Conservation (phyloP, 2,113 vertebrate species). For the Ceyx cyanopectus region DNA sequence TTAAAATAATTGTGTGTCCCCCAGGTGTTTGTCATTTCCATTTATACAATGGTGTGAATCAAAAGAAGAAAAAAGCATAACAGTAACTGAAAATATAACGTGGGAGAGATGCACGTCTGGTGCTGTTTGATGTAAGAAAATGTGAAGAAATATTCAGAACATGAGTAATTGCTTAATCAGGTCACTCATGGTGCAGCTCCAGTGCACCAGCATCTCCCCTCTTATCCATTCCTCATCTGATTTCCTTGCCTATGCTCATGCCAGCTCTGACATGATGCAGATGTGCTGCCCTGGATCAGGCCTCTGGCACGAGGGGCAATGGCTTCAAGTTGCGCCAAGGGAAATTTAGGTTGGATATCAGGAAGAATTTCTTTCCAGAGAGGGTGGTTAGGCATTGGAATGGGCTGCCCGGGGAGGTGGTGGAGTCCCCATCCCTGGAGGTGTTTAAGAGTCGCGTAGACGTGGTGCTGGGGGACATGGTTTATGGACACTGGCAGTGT, state of each 20-base stretch:
- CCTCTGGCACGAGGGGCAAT: too few relatives aligned
- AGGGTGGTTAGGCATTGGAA: too few relatives aligned
- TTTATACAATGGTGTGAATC: not conserved
- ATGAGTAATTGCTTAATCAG: not conserved
- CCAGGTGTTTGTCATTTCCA: not conserved
- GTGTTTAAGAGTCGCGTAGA: too few relatives aligned
- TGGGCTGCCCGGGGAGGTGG: too few relatives aligned
- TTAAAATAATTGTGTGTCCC: not conserved
- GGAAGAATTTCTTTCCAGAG: too few relatives aligned
- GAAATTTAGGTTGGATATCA: too few relatives aligned
- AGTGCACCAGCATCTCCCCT: not conserved
- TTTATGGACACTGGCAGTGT: too few relatives aligned
- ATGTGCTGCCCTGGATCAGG: not conserved
- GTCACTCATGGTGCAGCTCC: not conserved
- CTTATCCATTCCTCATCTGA: accelerated
- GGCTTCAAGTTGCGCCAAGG: too few relatives aligned
- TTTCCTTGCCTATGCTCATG: not conserved
- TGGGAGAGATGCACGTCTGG: not conserved
- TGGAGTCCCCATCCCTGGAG: too few relatives aligned
- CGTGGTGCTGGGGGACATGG: too few relatives aligned
- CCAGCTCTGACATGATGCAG: not conserved
- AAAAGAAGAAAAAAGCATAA: not conserved
- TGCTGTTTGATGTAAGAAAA: not conserved
- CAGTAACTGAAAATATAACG: not conserved
- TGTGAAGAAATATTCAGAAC: not conserved